phyloP scores from a whole-genome alignment of 2,797 vertebrate species.

The Anisognathus igniventris region DNA sequence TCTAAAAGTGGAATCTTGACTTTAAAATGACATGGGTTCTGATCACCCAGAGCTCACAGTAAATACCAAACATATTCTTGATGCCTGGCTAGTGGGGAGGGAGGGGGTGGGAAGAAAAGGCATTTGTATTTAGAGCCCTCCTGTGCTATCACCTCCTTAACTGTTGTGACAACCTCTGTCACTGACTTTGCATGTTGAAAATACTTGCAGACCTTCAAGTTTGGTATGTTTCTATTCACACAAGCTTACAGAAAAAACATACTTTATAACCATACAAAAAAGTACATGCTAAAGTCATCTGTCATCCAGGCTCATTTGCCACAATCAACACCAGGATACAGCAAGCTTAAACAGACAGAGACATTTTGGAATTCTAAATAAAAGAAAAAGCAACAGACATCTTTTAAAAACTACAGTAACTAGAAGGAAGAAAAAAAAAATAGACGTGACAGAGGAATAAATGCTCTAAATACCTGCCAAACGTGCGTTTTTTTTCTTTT shows the following conservation, averaged over 20 bases:
- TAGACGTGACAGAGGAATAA: background rate
- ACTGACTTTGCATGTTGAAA: background rate
- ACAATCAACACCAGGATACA: background rate
- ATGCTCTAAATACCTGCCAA: background rate
- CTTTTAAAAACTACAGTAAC: background rate
- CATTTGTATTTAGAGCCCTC: background rate
- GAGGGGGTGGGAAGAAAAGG: background rate
- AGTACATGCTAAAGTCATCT: background rate
- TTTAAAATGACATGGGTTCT: background rate
- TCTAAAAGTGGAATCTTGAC: background rate
- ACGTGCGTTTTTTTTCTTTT: background rate
- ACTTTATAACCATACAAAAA: background rate
- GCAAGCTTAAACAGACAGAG: background rate
- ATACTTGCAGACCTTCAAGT: background rate
- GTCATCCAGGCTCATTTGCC: background rate
- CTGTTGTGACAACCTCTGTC: background rate
- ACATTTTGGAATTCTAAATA: background rate
- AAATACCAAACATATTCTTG: background rate
- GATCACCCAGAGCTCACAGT: background rate
- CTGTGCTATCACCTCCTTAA: background rate
- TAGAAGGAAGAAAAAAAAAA: background rate
- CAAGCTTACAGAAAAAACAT: background rate
- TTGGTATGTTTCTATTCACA: background rate
- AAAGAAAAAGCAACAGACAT: background rate
- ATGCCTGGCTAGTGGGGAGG: background rate